These are phyloP conservation scores for Donacobius atricapilla DNA, from an alignment of 2,113 vertebrate species.

Conservation along the genomic window DNA sequence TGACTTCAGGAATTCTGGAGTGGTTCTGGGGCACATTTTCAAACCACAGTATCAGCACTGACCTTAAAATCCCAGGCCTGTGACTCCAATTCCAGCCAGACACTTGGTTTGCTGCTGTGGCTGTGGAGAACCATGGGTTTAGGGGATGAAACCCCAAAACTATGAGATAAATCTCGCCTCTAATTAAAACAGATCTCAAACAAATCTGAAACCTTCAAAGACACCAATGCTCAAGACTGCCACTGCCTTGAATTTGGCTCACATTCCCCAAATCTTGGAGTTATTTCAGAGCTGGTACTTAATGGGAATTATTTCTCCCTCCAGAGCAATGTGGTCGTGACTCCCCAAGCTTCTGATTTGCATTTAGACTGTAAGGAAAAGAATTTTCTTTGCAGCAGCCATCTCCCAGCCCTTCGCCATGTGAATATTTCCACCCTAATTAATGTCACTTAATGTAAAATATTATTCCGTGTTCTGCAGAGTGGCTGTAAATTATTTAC, in stretches of 20 bases:
- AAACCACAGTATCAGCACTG: background rate
- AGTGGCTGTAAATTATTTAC: slow-evolving; percentile 69
- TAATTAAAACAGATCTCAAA: background rate
- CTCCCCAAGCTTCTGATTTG: slow-evolving; percentile 47
- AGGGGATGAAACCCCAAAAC: background rate
- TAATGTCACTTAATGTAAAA: slow-evolving; percentile 71
- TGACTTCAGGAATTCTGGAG: background rate
- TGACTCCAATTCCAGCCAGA: background rate
- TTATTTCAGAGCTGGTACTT: background rate
- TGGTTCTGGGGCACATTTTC: fast-evolving
- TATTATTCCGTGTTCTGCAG: slow-evolving; percentile 37
- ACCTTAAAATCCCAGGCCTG: background rate
- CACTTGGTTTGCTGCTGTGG: background rate
- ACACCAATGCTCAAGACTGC: background rate
- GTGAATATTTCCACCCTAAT: slow-evolving; percentile 72
- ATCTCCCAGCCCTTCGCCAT: slow-evolving; percentile 16
- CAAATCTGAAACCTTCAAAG: background rate
- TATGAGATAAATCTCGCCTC: background rate
- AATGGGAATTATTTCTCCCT: slow-evolving; percentile 47
- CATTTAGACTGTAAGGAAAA: slow-evolving; percentile 48
- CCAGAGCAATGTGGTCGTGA: slow-evolving; percentile 24
- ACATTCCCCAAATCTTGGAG: background rate
- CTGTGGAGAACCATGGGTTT: background rate
- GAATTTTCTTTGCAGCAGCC: background rate
- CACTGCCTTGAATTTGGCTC: background rate